These are phyloP conservation scores for Catostylus mosaicus DNA, from an alignment of 30 jellyfish, hydroid and myxozoan genomes.

Conservation along the genomic window DNA sequence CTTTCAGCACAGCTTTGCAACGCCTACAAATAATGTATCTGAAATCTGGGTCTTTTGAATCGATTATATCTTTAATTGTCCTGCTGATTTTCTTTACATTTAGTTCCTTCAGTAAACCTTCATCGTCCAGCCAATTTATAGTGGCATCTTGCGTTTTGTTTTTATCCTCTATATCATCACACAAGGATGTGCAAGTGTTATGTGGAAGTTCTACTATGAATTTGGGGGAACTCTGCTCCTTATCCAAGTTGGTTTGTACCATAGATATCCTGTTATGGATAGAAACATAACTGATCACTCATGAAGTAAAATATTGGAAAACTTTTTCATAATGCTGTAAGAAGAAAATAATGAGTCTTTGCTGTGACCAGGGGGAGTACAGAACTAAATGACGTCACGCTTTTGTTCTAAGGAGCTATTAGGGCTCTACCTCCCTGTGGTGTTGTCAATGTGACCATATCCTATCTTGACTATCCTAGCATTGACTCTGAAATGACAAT, in stretches of 20 bases:
- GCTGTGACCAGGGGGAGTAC: background rate
- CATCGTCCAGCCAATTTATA: background rate
- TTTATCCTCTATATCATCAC: background rate
- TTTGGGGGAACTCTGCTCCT: constrained; percentile 20
- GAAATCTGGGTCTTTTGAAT: constrained; percentile 29
- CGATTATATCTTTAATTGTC: constrained; percentile 16
- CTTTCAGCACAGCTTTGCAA: constrained; percentile 3
- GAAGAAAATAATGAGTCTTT: too few species aligned
- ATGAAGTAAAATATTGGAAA: too few species aligned
- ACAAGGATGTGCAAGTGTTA: background rate
- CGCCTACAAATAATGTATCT: constrained; percentile 46
- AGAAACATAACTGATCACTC: too few species aligned
- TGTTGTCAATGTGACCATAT: too few species aligned
- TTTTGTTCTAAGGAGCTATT: too few species aligned
- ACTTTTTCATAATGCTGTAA: too few species aligned
- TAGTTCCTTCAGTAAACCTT: constrained; percentile 4
- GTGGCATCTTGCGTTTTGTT: constrained; percentile 4
- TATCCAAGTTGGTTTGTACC: constrained; percentile 27
- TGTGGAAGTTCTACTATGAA: constrained; percentile 24
- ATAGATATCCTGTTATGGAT: constrained; percentile 20
- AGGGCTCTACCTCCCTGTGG: too few species aligned
- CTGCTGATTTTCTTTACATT: constrained; percentile 17
- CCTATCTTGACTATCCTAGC: too few species aligned
- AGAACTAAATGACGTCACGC: too few species aligned
- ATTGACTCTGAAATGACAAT: too few species aligned